A percentile compares a stretch with the other conserved stretches of the same genome.
Evolutionary conservation across 2,797 vertebrate genomes (phyloP).

Genomic region (Poeciliopsis infans): DNA sequence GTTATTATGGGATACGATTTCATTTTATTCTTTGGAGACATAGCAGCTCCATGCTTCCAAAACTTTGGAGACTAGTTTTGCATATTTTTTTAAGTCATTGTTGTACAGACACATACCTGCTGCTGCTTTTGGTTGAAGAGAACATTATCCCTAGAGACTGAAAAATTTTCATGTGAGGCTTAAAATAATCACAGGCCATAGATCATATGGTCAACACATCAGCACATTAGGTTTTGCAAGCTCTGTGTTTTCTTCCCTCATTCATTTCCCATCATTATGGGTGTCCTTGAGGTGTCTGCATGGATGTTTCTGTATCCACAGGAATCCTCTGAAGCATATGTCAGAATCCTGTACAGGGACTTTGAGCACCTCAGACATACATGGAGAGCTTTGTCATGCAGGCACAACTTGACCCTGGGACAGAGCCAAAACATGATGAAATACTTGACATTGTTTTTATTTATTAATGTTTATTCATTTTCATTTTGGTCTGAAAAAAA

Average conservation of each 20-base stretch:
- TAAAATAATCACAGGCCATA: slow-evolving; percentile 16
- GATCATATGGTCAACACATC: slow-evolving; percentile 41
- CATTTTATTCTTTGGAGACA: neutral
- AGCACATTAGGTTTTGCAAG: slow-evolving; percentile 6
- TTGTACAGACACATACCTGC: slow-evolving; percentile 20
- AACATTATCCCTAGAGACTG: slow-evolving; percentile 11
- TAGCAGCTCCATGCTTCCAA: neutral
- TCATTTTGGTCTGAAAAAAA: neutral
- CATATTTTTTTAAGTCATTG: neutral
- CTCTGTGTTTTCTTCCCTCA: neutral
- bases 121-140: slow-evolving; percentile 17
- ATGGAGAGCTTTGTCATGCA: slow-evolving; percentile 30
- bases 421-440: neutral
- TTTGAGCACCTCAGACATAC: slow-evolving; percentile 54
- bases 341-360: slow-evolving; percentile 48
- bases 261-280: slow-evolving; percentile 16
- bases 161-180: slow-evolving; percentile 21
- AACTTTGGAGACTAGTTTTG: neutral
- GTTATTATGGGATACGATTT: neutral
- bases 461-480: neutral
- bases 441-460: neutral
- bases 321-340: slow-evolving; percentile 72
- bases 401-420: slow-evolving; percentile 45
- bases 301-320: slow-evolving; percentile 53
- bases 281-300: slow-evolving; percentile 33